Evolutionary conservation across 2,113 vertebrate genomes (phyloP).

Genomic region (Todiramphus saurophagus): DNA sequence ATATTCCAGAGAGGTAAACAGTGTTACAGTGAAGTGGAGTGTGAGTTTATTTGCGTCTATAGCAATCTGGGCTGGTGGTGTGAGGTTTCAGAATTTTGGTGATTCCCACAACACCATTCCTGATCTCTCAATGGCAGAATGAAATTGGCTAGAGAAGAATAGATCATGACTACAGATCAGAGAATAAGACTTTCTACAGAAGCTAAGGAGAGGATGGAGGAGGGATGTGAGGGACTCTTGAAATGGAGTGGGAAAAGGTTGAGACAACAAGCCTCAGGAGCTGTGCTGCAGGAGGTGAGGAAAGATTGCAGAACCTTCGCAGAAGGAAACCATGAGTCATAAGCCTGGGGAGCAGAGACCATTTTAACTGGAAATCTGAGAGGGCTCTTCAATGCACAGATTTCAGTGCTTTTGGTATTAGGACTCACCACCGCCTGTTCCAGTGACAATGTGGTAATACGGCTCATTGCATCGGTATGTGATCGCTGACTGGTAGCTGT

Average conservation of each 20-base stretch:
- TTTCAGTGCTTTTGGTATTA: background rate
- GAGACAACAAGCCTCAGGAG: background rate
- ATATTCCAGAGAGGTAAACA: background rate
- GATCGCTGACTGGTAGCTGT: conserved; percentile 68
- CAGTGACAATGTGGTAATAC: conserved; percentile 68
- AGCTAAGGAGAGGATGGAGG: background rate
- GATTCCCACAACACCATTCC: background rate
- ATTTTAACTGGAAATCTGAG: fast-evolving
- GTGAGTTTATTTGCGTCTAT: background rate
- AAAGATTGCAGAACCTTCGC: background rate
- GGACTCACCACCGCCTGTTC: background rate
- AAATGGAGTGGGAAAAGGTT: background rate
- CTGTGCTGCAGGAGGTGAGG: background rate
- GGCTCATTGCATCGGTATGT: conserved; percentile 70
- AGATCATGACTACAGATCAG: background rate
- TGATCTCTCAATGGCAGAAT: background rate
- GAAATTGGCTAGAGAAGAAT: background rate
- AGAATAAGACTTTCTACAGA: background rate
- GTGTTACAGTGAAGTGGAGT: background rate
- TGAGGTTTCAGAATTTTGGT: background rate
- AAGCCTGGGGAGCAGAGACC: background rate
- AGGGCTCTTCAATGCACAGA: background rate
- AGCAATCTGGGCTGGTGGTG: background rate
- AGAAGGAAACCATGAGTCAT: background rate
- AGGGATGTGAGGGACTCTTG: background rate